These are phyloP conservation scores for Caenorhabditis remanei DNA, from an alignment of 1,140 invertebrate genomes.

Conservation along the genomic window DNA sequence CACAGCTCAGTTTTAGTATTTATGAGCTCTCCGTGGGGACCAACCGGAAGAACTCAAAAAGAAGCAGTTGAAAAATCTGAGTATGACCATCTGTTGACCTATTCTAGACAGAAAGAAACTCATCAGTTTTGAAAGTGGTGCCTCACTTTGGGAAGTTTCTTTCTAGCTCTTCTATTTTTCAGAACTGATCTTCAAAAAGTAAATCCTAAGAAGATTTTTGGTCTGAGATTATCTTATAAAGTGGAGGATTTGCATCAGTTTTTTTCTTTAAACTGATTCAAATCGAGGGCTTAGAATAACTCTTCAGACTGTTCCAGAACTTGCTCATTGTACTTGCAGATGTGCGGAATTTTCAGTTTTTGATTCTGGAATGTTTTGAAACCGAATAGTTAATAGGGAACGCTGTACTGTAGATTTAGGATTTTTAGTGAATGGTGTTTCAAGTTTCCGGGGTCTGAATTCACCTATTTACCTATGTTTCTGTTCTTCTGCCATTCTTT, in stretches of 20 bases:
- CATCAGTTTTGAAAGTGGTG: too few relatives aligned
- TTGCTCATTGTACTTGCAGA: too few relatives aligned
- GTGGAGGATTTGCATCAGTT: not conserved
- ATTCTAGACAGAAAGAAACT: not conserved
- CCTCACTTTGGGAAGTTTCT: not conserved
- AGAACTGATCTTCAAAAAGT: not conserved
- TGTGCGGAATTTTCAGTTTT: too few relatives aligned
- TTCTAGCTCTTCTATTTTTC: not conserved
- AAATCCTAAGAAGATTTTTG: not conserved
- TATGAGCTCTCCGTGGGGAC: slow-evolving; percentile 48
- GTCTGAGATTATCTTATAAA: not conserved
- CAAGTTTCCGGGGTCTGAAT: too few relatives aligned
- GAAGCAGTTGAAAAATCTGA: slow-evolving; percentile 19
- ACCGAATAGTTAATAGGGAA: too few relatives aligned
- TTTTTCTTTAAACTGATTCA: too few relatives aligned
- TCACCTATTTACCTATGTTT: not conserved
- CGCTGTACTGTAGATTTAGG: too few relatives aligned
- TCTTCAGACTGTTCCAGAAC: too few relatives aligned
- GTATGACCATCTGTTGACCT: slow-evolving; percentile 40
- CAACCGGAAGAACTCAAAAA: not conserved
- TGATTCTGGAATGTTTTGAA: too few relatives aligned
- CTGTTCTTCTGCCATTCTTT: not conserved
- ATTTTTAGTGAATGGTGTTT: too few relatives aligned
- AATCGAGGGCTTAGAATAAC: too few relatives aligned
- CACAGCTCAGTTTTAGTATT: slow-evolving; percentile 55